These are phyloP conservation scores for Eudyptes chrysolophus DNA, from an alignment of 2,113 vertebrate species.

Conservation along the genomic window DNA sequence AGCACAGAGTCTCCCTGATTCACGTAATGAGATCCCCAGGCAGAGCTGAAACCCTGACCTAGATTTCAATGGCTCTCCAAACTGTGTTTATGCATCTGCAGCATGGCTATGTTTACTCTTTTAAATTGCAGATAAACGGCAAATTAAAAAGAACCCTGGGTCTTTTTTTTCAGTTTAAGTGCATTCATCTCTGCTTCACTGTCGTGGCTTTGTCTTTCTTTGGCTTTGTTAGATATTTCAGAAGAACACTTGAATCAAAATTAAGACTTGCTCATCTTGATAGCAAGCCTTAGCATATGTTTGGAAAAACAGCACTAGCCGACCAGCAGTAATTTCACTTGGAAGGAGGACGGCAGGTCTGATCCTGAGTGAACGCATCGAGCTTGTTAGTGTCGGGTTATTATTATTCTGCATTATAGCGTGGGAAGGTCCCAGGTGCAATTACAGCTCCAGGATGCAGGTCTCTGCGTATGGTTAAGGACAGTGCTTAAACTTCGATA, in stretches of 20 bases:
- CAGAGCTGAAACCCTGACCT: slow-evolving; percentile 15
- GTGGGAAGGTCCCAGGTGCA: background rate
- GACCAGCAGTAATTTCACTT: background rate
- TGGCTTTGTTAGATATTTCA: background rate
- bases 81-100: background rate
- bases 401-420: background rate
- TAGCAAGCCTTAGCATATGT: background rate
- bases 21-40: background rate
- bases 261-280: background rate
- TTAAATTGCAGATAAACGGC: background rate
- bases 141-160: background rate
- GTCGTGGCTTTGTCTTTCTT: background rate
- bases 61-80: background rate
- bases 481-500: background rate
- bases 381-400: background rate
- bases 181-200: background rate
- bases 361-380: background rate
- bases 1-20: background rate
- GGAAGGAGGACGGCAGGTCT: background rate
- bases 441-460: background rate
- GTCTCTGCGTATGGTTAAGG: background rate
- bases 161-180: background rate
- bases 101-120: background rate
- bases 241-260: background rate
- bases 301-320: background rate